Percentiles rank a stretch among this genome's conserved stretches.
Conservation (phyloP, 2,113 vertebrate genomes). For the Rostratula benghalensis region DNA sequence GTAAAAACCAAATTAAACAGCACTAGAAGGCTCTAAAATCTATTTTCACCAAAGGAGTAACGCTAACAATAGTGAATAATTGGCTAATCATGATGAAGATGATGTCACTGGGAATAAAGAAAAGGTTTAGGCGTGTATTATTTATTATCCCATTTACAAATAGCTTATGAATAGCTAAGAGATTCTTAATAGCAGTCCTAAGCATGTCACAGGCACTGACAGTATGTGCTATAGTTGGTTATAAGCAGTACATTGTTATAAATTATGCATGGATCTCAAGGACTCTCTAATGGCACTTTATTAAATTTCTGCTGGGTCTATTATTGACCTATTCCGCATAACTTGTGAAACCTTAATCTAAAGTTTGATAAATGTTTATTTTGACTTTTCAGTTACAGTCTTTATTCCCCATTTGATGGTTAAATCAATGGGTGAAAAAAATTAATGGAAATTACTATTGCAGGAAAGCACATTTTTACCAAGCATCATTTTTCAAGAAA, state of each 20-base stretch:
- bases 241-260: background rate
- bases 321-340: background rate
- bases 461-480: background rate
- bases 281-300: background rate
- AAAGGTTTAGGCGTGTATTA: background rate
- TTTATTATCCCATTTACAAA: background rate
- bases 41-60: background rate
- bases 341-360: background rate
- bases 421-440: constrained; percentile 12
- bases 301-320: background rate
- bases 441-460: background rate
- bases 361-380: background rate
- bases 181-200: background rate
- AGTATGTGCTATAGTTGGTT: background rate
- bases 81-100: background rate
- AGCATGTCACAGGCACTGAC: background rate
- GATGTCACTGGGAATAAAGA: background rate
- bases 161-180: background rate
- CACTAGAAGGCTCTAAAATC: background rate
- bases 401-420: background rate
- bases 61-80: background rate
- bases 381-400: background rate
- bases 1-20: background rate
- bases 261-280: background rate
- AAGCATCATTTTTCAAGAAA: background rate